Conservation (phyloP, 2,113 vertebrate genomes). For the Podarcis muralis region DNA sequence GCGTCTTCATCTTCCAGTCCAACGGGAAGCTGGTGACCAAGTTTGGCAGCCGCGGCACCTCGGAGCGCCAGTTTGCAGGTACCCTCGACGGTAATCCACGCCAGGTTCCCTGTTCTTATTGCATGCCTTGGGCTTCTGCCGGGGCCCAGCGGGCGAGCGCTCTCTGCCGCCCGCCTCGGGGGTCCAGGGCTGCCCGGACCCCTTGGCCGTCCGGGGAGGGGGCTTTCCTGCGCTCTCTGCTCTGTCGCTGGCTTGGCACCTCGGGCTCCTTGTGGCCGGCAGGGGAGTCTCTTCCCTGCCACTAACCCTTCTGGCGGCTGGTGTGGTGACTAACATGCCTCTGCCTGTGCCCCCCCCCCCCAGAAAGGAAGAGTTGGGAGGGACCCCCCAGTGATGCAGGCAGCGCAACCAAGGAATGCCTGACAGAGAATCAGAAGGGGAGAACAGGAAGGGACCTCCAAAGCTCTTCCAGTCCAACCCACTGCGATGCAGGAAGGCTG, state of each 20-base stretch:
- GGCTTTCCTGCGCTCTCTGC: neutral
- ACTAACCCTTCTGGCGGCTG: neutral
- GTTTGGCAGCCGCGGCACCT: conserved; percentile 90
- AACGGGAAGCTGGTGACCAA: conserved; percentile 94
- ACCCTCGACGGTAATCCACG: conserved; percentile 34
- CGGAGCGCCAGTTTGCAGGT: conserved; percentile 94
- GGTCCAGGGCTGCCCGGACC: too few species aligned
- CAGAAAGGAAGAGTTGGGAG: too few species aligned
- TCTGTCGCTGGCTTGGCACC: neutral
- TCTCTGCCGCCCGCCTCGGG: neutral
- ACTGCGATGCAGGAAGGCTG: too few species aligned
- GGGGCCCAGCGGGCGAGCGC: neutral
- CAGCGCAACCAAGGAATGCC: neutral
- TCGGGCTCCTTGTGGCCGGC: neutral
- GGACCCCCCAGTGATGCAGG: too few species aligned
- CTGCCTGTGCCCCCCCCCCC: too few species aligned
- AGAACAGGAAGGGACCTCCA: too few species aligned
- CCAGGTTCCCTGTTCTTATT: conserved; percentile 9
- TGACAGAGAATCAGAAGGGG: too few species aligned
- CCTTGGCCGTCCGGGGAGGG: neutral
- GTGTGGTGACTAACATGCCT: neutral
- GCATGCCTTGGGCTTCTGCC: conserved; percentile 32
- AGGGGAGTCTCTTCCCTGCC: rapidly evolving
- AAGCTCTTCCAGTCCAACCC: too few species aligned
- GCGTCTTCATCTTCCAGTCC: conserved; percentile 97